These are phyloP conservation scores for Apteryx mantelli DNA, from an alignment of 2,113 vertebrate genomes.

Conservation along the genomic window DNA sequence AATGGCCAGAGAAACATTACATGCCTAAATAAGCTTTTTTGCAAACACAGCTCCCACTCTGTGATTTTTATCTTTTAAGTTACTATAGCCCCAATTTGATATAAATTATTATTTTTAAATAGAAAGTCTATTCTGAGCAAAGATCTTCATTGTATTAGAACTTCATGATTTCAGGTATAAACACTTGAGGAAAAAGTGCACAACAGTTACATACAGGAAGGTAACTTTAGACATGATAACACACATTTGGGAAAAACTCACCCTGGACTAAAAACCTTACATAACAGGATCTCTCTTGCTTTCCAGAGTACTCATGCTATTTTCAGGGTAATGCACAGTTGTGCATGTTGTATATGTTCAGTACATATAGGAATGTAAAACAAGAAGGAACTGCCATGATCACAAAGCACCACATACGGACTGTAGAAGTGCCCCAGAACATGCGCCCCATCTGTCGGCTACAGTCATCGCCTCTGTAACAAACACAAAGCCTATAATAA, in stretches of 20 bases:
- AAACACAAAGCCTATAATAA: background rate
- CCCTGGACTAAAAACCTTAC: background rate
- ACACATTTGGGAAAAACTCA: background rate
- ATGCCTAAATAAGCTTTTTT: background rate
- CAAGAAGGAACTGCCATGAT: background rate
- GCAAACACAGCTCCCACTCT: background rate
- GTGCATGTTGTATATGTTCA: too few species aligned
- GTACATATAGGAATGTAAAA: background rate
- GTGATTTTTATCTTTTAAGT: background rate
- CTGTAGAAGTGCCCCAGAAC: background rate
- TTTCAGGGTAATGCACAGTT: background rate
- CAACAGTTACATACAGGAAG: background rate
- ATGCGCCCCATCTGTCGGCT: background rate
- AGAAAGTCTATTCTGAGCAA: background rate
- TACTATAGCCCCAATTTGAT: fast-evolving
- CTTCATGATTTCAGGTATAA: background rate
- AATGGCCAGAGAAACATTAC: background rate
- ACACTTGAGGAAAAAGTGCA: background rate
- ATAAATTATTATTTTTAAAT: background rate
- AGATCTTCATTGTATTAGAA: background rate
- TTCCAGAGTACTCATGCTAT: background rate
- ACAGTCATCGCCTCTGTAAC: background rate
- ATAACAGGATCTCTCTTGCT: background rate
- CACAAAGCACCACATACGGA: background rate
- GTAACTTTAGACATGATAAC: background rate